phyloP scores from a whole-genome alignment of 2,113 vertebrate species.

The Pluvianellus socialis region DNA sequence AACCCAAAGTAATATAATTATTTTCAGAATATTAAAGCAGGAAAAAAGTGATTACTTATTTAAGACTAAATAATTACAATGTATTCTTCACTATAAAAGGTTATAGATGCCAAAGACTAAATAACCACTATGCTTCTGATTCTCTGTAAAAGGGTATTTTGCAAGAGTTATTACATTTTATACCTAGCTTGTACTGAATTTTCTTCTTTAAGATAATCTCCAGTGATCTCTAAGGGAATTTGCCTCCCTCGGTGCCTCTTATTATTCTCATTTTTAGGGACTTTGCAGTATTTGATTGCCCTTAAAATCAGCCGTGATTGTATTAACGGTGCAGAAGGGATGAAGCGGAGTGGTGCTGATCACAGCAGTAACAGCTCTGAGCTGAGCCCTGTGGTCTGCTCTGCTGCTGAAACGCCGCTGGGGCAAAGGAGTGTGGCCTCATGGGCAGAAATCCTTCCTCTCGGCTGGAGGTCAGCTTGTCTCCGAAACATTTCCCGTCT shows the following conservation, averaged over 20 bases:
- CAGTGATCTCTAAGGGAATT: slow-evolving; percentile 26
- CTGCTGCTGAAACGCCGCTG: rapidly evolving
- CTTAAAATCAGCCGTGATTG: not conserved
- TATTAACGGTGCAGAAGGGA: not conserved
- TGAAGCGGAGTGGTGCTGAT: not conserved
- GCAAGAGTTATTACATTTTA: not conserved
- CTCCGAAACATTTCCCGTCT: not conserved
- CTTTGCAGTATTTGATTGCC: slow-evolving; percentile 13
- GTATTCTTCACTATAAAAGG: slow-evolving; percentile 39
- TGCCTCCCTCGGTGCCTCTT: not conserved
- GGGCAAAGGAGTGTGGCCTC: not conserved
- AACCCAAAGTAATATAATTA: slow-evolving; percentile 61
- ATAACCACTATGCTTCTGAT: not conserved
- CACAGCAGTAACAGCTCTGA: not conserved
- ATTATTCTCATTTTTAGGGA: slow-evolving; percentile 23
- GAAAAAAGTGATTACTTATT: slow-evolving; percentile 64
- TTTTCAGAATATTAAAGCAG: slow-evolving; percentile 67
- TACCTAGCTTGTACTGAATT: not conserved
- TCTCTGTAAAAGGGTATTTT: slow-evolving; percentile 1
- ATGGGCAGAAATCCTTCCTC: not conserved
- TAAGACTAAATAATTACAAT: slow-evolving; percentile 66
- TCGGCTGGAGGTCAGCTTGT: not conserved
- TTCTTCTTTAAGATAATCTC: slow-evolving; percentile 23
- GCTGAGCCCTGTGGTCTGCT: not conserved
- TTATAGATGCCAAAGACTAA: slow-evolving; percentile 24